A percentile compares a stretch with the other conserved stretches of the same genome.
phyloP scores from a whole-genome alignment of 2,113 vertebrate genomes.

The Anolis carolinensis region DNA sequence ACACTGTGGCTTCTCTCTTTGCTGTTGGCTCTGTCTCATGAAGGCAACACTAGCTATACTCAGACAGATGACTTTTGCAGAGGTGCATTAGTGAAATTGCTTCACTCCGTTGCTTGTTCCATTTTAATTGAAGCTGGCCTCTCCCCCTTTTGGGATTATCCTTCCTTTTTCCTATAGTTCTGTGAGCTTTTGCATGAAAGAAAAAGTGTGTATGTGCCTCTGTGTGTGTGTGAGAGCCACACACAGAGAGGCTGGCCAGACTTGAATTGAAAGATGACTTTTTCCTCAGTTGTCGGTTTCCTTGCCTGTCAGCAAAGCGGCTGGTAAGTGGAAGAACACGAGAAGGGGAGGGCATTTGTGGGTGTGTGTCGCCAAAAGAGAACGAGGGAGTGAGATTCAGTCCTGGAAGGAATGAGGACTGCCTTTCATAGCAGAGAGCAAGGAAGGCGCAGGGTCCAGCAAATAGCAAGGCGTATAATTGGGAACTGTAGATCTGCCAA shows the following conservation, averaged over 20 bases:
- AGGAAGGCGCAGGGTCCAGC: not conserved
- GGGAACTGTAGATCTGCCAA: not conserved
- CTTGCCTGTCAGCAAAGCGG: conserved; percentile 54
- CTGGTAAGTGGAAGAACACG: conserved; percentile 59
- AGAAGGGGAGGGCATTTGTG: not conserved
- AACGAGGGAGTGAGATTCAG: not conserved
- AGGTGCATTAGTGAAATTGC: conserved; percentile 20
- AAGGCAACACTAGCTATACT: conserved; percentile 15
- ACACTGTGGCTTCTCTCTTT: accelerated
- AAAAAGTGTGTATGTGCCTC: not conserved
- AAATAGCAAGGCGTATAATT: not conserved
- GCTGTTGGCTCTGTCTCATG: not conserved
- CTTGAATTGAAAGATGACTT: conserved; percentile 62
- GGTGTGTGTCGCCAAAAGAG: conserved; percentile 3
- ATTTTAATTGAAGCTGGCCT: conserved; percentile 21
- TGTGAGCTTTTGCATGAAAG: not conserved
- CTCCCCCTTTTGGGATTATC: not conserved
- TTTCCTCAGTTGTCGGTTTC: conserved; percentile 63
- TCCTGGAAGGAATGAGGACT: not conserved
- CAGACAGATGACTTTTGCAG: conserved; percentile 42
- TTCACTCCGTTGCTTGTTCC: conserved; percentile 40
- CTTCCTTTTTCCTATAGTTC: accelerated
- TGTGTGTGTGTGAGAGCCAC: too few species aligned
- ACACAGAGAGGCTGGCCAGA: conserved; percentile 19
- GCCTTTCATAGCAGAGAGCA: accelerated